Percentiles rank a stretch among this genome's conserved stretches.
Conservation (phyloP, 1,140 invertebrate species). For the Steinernema feltiae region DNA sequence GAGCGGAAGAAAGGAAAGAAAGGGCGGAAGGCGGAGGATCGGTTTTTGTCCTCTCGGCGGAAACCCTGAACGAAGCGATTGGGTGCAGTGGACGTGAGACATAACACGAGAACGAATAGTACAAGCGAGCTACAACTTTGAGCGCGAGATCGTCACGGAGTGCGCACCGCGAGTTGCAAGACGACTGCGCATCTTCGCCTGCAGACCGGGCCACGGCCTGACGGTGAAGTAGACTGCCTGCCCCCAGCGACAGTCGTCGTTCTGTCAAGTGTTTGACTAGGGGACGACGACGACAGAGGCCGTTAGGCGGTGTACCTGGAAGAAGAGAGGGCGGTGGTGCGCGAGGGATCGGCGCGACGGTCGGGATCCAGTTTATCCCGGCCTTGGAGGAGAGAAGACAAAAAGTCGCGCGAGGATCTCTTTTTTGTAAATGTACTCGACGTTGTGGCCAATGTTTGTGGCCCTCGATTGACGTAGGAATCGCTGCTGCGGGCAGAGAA, state of each 20-base stretch:
- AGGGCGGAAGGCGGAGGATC: background rate
- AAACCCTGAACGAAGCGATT: background rate
- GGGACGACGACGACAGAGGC: no score
- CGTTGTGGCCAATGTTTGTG: no score
- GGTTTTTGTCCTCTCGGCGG: background rate
- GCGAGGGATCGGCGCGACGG: background rate
- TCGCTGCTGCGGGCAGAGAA: no score
- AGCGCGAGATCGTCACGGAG: no score
- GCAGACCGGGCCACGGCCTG: background rate
- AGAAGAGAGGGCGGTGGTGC: background rate
- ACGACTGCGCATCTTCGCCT: background rate
- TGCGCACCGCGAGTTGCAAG: background rate
- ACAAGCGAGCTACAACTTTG: background rate
- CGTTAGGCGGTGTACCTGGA: constrained; percentile 1
- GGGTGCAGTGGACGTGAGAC: background rate
- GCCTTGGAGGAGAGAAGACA: background rate
- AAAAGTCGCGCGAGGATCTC: background rate
- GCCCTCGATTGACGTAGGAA: no score
- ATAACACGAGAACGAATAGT: background rate
- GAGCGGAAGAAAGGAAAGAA: background rate
- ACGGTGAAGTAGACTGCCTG: background rate
- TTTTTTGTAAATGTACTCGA: constrained; percentile 13
- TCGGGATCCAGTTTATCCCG: constrained; percentile 3
- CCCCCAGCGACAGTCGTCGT: background rate
- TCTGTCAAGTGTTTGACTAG: constrained; percentile 13